These are phyloP conservation scores for Zaprionus nigranus DNA, from an alignment of 1,140 invertebrate species.

Conservation along the genomic window DNA sequence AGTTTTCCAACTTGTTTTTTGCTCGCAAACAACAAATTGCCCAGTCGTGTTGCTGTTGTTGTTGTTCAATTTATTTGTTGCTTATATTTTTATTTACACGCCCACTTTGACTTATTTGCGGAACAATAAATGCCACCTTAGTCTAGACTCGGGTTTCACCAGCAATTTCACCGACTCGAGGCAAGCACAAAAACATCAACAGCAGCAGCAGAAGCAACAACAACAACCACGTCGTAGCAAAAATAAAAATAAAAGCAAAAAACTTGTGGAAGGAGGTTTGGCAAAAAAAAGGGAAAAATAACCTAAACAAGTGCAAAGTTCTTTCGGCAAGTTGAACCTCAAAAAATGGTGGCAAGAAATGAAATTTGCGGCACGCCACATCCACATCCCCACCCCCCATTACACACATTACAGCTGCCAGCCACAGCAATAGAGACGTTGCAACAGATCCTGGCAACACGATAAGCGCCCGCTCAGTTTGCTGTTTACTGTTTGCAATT, in stretches of 20 bases:
- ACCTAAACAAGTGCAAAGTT: constrained; percentile 14
- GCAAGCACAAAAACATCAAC: background rate
- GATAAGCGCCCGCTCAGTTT: background rate
- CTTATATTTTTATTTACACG: constrained; percentile 61
- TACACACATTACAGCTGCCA: background rate
- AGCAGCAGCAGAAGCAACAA: background rate
- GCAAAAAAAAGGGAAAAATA: constrained; percentile 2
- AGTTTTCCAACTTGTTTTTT: constrained; percentile 43
- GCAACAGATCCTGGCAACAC: background rate
- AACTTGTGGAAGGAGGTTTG: background rate
- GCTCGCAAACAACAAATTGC: constrained; percentile 43
- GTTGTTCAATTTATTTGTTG: constrained; percentile 56
- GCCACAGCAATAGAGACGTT: background rate
- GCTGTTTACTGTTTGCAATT: background rate
- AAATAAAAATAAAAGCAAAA: constrained; percentile 6
- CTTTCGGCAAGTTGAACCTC: constrained; percentile 6
- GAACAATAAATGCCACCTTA: constrained; percentile 67
- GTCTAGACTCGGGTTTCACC: constrained; percentile 63
- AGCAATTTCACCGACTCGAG: constrained; percentile 33
- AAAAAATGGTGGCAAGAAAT: constrained; percentile 7
- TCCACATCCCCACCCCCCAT: background rate
- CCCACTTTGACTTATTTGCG: constrained; percentile 66
- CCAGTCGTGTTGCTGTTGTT: constrained; percentile 13
- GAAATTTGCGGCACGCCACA: constrained; percentile 7
- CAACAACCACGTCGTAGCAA: background rate